Evolutionary conservation across 1,140 invertebrate genomes (phyloP).

Genomic region (Aphaenogaster ashmeadi): DNA sequence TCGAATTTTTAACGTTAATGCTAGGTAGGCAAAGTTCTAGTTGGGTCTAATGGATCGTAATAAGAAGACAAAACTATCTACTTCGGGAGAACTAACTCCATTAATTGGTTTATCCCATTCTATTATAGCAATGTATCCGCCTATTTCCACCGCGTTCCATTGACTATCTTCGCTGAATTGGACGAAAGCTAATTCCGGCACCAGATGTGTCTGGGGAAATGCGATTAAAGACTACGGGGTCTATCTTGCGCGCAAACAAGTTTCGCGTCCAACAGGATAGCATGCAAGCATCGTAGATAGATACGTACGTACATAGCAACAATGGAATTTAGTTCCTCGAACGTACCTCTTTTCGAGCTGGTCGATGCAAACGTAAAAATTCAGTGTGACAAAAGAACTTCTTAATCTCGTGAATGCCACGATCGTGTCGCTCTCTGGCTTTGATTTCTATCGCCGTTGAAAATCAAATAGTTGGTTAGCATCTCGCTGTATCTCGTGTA

Average conservation of each 20-base stretch:
- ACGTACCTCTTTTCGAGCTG: background rate
- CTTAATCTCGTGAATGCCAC: background rate
- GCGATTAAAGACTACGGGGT: conserved; percentile 54
- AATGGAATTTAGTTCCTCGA: background rate
- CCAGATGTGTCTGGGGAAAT: conserved; percentile 41
- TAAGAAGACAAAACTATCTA: conserved; percentile 18
- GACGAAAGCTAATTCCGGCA: conserved; percentile 39
- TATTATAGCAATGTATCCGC: conserved; percentile 41
- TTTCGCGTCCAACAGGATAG: background rate
- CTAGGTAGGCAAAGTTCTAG: background rate
- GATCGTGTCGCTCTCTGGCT: background rate
- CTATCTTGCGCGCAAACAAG: conserved; percentile 45
- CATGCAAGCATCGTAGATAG: conserved; percentile 14
- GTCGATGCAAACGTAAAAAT: background rate
- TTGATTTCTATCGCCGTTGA: background rate
- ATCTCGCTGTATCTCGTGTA: background rate
- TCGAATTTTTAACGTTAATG: background rate
- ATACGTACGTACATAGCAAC: background rate
- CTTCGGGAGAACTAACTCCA: background rate
- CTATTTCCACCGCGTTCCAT: conserved; percentile 33
- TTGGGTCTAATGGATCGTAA: background rate
- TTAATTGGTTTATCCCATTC: conserved; percentile 43
- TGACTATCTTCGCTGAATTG: conserved; percentile 49
- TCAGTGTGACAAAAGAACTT: background rate
- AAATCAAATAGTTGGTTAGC: conserved; percentile 10